Percentiles rank a stretch among this genome's conserved stretches.
phyloP scores from a whole-genome alignment of 30 jellyfish, hydroid and myxozoan species.

The Calvadosia cruxmelitensis region DNA sequence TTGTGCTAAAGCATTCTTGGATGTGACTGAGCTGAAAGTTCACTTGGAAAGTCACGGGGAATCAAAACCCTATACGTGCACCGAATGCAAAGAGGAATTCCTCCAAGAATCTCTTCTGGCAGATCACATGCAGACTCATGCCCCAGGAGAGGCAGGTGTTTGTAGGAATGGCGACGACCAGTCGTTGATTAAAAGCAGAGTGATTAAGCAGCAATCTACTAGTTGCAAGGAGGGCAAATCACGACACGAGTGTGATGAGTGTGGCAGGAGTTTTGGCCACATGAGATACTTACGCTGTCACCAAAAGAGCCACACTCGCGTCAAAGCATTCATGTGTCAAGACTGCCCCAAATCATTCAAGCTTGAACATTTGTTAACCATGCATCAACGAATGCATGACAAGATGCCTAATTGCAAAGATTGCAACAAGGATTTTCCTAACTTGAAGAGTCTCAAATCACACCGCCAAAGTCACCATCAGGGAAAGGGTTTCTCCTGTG shows the following conservation, averaged over 20 bases:
- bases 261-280: neutral
- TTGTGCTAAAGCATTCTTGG: neutral
- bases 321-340: neutral
- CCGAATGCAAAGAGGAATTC: neutral
- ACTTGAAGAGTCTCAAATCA: neutral
- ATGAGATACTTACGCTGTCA: neutral
- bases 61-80: neutral
- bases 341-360: neutral
- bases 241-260: neutral
- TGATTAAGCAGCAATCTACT: neutral
- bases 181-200: no score
- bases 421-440: neutral
- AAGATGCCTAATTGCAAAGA: neutral
- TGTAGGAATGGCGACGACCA: neutral
- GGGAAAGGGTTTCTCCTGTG: neutral
- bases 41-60: neutral
- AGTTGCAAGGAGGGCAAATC: neutral
- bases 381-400: neutral
- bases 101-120: neutral
- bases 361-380: no score
- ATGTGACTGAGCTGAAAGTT: neutral
- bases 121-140: neutral
- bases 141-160: neutral
- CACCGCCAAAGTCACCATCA: neutral
- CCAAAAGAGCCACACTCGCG: neutral